A percentile compares a stretch with the other conserved stretches of the same genome.
Conservation (phyloP, 2,113 vertebrate species). For the Jacana jacana region DNA sequence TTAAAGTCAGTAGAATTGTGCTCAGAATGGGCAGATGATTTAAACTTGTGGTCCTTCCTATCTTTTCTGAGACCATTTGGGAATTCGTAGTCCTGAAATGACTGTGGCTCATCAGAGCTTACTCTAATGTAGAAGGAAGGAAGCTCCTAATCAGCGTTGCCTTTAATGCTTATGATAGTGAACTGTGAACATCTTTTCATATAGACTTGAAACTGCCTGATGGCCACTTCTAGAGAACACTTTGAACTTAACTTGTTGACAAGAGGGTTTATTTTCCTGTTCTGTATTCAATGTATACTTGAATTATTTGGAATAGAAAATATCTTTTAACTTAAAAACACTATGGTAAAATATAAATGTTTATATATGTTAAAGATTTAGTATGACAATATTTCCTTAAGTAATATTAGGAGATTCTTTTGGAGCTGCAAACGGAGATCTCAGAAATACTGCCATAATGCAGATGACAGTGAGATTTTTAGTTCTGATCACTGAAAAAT, state of each 20-base stretch:
- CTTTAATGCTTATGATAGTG: not conserved
- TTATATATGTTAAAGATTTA: not conserved
- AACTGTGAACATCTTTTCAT: not conserved
- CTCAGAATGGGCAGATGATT: constrained; percentile 1
- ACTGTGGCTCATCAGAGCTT: not conserved
- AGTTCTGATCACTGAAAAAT: not conserved
- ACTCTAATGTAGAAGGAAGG: not conserved
- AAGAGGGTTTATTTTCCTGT: not conserved
- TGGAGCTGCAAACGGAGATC: not conserved
- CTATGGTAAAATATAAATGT: not conserved
- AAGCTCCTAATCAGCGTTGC: not conserved
- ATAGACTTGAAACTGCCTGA: not conserved
- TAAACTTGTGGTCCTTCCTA: not conserved
- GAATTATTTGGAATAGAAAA: constrained; percentile 11
- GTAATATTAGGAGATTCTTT: not conserved
- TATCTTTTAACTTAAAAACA: constrained; percentile 1
- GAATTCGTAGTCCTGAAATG: not conserved
- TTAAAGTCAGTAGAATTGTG: not conserved
- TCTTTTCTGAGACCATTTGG: not conserved
- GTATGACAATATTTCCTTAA: not conserved
- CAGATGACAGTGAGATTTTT: not conserved
- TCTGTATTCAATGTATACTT: not conserved
- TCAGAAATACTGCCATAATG: not conserved
- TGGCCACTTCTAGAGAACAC: not conserved
- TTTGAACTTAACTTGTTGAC: not conserved